Base-by-base conservation (phyloP, 2,888 invertebrate genomes). In the Agrenia bidenticulata region DNA sequence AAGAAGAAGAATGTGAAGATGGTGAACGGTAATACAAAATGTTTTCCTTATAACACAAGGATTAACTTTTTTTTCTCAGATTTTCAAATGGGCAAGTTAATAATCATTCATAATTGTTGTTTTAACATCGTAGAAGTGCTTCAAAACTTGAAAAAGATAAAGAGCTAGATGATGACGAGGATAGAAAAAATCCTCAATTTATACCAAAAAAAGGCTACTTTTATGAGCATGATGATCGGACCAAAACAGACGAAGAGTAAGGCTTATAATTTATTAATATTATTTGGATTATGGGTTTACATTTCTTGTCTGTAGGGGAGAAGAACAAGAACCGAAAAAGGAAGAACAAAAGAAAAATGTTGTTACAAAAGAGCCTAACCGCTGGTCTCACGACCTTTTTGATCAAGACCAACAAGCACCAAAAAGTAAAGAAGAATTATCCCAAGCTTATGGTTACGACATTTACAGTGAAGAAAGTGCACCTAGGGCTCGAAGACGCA, bases 131-230 rank as follows among this genome's bases (percentile, higher is more conserved):
- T 21, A 57, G 56, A 39, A 19, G 32, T 23, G 13, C 21, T 21
- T 54, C 49, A 19, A 50, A 41, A 53, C n/a, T 61, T 26, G 54
- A 37, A 37, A 53, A 65, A 0, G 85, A 86, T 64, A 88, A 88
- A 72, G 87, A 90, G 74, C 86, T 95, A 1, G 96, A 96, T 78
- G 90, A 92, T 78, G 94, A 94, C 78, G 95, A 96, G 79, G 97
- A 97, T 79, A 85, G 92, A 49, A 89, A 94, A 79, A 96, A 97
- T 82, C 97, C 97, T 1, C 96, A 97, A 78, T 97, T 95, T 81
- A 95, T 97, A 75, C 97, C 97, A 0, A 94, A 96, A 79, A 85
- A 90, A 74, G 97, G 97, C 0, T 92, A 92, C 0, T 97, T 97
- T 80, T 97, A 97, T 78, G 97, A 97, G 77, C 97, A 97, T 78